A percentile compares a stretch with the other conserved stretches of the same genome.
These are phyloP conservation scores for Odocoileus hemionus DNA, from an alignment of 2,113 vertebrate genomes.

Conservation along the genomic window DNA sequence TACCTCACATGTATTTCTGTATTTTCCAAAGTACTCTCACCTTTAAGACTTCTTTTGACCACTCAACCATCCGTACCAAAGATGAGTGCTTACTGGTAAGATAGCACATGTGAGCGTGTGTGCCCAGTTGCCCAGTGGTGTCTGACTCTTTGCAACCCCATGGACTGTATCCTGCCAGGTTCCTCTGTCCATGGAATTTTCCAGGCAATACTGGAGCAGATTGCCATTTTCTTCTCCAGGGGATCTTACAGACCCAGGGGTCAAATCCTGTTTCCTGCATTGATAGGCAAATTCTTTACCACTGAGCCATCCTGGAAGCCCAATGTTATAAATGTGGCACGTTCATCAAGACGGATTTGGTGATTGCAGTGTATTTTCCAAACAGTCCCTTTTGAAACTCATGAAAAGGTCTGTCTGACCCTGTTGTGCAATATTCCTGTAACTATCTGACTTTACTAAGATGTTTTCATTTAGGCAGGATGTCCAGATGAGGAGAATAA, in stretches of 20 bases:
- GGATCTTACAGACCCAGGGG: not conserved
- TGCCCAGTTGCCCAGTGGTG: not conserved
- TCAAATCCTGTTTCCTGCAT: not conserved
- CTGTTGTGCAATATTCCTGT: not conserved
- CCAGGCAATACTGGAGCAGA: not conserved
- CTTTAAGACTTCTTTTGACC: not conserved
- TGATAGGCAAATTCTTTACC: not conserved
- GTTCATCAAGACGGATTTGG: not conserved
- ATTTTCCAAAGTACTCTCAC: not conserved
- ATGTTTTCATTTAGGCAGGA: not conserved
- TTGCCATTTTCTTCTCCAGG: not conserved
- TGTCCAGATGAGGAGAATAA: constrained; percentile 22
- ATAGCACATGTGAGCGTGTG: not conserved
- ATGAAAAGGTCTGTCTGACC: not conserved
- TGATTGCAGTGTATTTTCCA: not conserved
- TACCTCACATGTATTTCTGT: not conserved
- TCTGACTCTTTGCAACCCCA: not conserved
- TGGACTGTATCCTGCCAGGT: not conserved
- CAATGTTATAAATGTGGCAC: not conserved
- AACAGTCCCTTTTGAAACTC: not conserved
- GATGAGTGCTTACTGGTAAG: not conserved
- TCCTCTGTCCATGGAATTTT: not conserved
- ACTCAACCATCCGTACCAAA: not conserved
- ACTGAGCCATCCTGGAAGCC: not conserved
- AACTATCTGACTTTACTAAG: not conserved